Conservation (phyloP, 2,113 vertebrate genomes). For the Rhinolophus sinicus region DNA sequence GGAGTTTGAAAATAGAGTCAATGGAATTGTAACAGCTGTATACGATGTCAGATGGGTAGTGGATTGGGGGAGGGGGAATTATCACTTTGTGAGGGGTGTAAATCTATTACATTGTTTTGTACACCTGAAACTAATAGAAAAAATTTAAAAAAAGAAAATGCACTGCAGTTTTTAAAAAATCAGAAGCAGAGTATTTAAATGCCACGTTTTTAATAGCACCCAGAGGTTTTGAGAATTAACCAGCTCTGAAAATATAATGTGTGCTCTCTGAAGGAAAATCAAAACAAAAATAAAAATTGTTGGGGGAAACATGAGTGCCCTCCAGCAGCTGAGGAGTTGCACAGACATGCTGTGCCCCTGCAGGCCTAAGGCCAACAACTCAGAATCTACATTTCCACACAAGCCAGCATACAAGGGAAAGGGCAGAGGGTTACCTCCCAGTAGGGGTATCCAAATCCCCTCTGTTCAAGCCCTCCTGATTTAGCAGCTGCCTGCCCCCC, state of each 20-base stretch:
- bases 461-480: neutral
- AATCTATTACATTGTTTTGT: no score
- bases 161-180: neutral
- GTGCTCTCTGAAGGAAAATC: constrained; percentile 45
- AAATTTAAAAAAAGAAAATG: neutral
- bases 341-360: neutral
- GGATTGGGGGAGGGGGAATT: no score
- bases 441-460: neutral
- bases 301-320: constrained; percentile 15
- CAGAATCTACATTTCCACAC: neutral
- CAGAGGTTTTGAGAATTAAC: constrained; percentile 50
- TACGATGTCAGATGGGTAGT: no score
- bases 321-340: neutral
- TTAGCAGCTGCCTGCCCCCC: neutral
- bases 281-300: constrained; percentile 59
- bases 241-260: constrained; percentile 22
- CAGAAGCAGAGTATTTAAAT: constrained; percentile 27
- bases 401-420: neutral
- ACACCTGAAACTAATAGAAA: no score
- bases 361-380: neutral
- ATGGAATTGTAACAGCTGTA: no score
- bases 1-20: neutral
- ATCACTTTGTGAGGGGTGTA: no score
- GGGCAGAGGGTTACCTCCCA: neutral
- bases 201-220: constrained; percentile 18